Conservation (phyloP, 2,797 vertebrate species). For the Cryptoblepharus egeriae region DNA sequence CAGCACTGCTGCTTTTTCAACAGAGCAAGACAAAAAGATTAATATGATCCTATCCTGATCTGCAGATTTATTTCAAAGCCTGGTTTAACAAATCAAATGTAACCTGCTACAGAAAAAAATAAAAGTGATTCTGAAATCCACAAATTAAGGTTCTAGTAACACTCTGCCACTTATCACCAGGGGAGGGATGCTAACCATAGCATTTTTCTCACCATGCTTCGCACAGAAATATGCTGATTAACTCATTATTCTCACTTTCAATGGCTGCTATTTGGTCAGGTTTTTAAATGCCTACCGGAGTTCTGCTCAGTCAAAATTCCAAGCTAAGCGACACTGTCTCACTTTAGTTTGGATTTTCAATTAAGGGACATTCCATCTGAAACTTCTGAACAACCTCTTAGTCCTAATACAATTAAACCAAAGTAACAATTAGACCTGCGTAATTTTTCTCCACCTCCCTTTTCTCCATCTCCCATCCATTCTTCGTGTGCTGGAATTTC, state of each 20-base stretch:
- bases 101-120: constrained; percentile 11
- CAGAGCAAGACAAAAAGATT: not conserved
- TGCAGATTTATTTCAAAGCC: not conserved
- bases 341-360: not conserved
- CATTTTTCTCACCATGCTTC: not conserved
- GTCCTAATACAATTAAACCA: no score
- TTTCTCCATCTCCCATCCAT: no score
- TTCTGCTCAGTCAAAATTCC: not conserved
- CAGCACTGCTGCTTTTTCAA: not conserved
- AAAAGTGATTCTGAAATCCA: constrained; percentile 6
- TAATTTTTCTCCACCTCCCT: no score
- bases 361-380: not conserved
- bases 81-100: not conserved
- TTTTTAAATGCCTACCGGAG: not conserved
- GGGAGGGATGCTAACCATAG: not conserved
- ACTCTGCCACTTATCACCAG: constrained; percentile 2
- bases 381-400: no score
- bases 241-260: constrained; percentile 14
- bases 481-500: no score
- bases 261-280: not conserved
- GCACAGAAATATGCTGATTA: not conserved
- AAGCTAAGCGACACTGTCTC: not conserved
- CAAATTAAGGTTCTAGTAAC: constrained; percentile 11
- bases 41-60: not conserved
- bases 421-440: no score